Conservation (phyloP, 2,888 invertebrate genomes). For the Argyresthia albistria region DNA sequence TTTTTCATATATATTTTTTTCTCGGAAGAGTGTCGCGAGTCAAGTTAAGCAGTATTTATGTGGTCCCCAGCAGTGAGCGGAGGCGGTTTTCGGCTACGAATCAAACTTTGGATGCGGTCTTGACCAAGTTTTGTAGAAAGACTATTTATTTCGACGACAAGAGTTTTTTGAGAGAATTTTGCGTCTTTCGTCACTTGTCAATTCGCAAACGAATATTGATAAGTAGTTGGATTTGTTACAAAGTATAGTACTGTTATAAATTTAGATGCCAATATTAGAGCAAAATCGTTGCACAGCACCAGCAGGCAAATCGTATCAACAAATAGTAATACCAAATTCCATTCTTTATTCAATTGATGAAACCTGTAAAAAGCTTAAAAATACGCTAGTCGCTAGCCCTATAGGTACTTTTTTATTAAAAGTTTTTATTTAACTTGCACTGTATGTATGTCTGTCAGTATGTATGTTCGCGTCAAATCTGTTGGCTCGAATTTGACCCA, state of each 20-base stretch:
- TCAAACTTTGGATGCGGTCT: slow-evolving; percentile 19
- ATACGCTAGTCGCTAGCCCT: too few relatives aligned
- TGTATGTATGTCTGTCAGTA: too few relatives aligned
- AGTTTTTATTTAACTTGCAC: too few relatives aligned
- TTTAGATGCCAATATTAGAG: too few relatives aligned
- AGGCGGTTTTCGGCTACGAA: slow-evolving; percentile 32
- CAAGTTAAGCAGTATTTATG: slow-evolving; percentile 70
- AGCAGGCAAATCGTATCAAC: not conserved
- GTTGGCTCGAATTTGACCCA: too few relatives aligned
- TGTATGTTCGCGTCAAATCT: too few relatives aligned
- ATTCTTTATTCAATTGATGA: too few relatives aligned
- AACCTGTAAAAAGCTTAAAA: too few relatives aligned
- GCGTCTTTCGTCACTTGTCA: not conserved
- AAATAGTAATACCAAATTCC: not conserved
- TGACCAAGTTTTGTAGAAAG: too few relatives aligned
- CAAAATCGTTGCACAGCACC: too few relatives aligned
- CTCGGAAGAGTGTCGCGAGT: slow-evolving; percentile 44
- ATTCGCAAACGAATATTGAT: not conserved
- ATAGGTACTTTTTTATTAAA: too few relatives aligned
- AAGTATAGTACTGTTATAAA: too few relatives aligned
- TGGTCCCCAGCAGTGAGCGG: slow-evolving; percentile 53
- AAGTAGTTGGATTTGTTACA: not conserved
- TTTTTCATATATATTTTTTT: slow-evolving; percentile 28
- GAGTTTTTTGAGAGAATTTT: not conserved
- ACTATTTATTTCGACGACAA: not conserved